phyloP scores from a whole-genome alignment of 2,113 vertebrate species.

The Corythaeola cristata region DNA sequence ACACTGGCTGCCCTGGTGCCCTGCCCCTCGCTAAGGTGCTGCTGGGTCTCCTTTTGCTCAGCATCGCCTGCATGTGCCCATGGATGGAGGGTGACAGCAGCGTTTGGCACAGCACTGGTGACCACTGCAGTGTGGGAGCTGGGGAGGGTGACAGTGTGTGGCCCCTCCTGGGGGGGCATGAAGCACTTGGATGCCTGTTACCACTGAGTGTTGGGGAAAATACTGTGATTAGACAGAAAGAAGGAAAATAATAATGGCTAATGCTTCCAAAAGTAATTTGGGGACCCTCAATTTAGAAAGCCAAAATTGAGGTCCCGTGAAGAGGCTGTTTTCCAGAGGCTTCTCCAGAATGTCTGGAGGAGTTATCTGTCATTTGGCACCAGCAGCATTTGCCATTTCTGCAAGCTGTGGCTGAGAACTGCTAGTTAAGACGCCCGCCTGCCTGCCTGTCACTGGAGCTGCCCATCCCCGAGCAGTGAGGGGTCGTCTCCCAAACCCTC shows the following conservation, averaged over 20 bases:
- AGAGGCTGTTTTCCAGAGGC: conserved; percentile 41
- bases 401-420: neutral
- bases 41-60: accelerated
- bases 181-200: accelerated
- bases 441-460: neutral
- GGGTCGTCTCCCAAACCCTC: neutral
- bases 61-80: accelerated
- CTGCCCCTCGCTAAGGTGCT: neutral
- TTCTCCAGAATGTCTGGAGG: conserved; percentile 18
- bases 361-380: neutral
- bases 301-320: conserved; percentile 3
- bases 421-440: neutral
- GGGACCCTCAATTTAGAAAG: conserved; percentile 17
- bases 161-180: no score
- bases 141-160: accelerated
- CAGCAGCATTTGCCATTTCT: neutral
- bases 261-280: conserved; percentile 13
- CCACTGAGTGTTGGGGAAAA: neutral
- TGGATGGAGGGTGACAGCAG: neutral
- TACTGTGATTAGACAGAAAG: neutral
- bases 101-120: accelerated
- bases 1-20: accelerated
- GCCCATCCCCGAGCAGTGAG: accelerated
- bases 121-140: neutral
- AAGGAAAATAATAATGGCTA: conserved; percentile 13